These are phyloP conservation scores for Deroplatys truncata DNA, from an alignment of 2,888 invertebrate genomes.

Conservation along the genomic window DNA sequence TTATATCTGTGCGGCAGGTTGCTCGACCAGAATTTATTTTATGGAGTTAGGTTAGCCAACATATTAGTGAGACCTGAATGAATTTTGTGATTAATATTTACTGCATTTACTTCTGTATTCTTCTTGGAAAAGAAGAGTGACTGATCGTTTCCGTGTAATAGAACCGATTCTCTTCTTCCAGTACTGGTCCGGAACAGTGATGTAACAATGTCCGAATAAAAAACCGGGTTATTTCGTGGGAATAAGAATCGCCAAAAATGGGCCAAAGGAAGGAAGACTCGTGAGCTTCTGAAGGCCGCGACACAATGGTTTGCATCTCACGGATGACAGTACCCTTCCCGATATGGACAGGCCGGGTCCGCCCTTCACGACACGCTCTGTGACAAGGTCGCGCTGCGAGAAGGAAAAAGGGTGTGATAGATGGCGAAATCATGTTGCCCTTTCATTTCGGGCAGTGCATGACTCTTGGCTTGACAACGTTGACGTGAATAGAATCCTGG, in stretches of 20 bases:
- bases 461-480: background rate
- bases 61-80: too few species aligned
- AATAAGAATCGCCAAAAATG: background rate
- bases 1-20: too few species aligned
- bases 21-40: too few species aligned
- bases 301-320: background rate
- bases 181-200: background rate
- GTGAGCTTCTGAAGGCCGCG: background rate
- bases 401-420: background rate
- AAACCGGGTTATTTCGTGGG: background rate
- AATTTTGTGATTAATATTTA: too few species aligned
- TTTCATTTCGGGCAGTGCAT: background rate
- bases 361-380: background rate
- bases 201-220: background rate
- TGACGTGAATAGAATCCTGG: background rate
- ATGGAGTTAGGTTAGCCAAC: too few species aligned
- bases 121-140: too few species aligned
- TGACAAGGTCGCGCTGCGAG: background rate
- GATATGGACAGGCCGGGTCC: background rate
- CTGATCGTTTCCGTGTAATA: too few species aligned
- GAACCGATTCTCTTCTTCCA: too few species aligned
- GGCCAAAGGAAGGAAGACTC: background rate
- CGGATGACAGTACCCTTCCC: background rate
- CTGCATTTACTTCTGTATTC: too few species aligned
- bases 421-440: background rate